A percentile compares a stretch with the other conserved stretches of the same genome.
Conservation (phyloP, 2,797 vertebrate species). For the Naso thynnoides region DNA sequence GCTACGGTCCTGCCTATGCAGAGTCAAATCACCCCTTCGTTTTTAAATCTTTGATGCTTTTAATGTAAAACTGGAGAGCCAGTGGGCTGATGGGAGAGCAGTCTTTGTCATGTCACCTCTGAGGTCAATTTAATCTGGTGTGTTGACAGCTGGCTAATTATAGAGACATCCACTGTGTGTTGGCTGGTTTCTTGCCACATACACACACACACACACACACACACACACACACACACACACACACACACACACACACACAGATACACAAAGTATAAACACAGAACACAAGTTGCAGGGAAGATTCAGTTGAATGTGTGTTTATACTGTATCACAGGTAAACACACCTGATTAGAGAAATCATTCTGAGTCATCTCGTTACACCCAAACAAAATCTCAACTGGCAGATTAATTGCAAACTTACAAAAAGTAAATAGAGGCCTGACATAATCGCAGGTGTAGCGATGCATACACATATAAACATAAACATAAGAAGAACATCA, state of each 20-base stretch:
- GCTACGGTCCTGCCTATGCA: conserved; percentile 14
- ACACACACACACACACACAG: too few species aligned
- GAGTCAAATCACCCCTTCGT: conserved; percentile 9
- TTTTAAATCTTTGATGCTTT: conserved; percentile 44
- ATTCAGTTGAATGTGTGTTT: conserved; percentile 36
- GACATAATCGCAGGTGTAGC: neutral
- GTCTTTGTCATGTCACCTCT: conserved; percentile 49
- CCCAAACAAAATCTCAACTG: conserved; percentile 27
- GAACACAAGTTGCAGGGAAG: conserved; percentile 11
- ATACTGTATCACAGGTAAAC: conserved; percentile 48
- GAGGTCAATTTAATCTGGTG: conserved; percentile 49
- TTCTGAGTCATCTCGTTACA: conserved; percentile 31
- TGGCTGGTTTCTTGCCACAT: conserved; percentile 37
- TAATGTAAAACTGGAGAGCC: conserved; percentile 47
- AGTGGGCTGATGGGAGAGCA: neutral
- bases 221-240: neutral
- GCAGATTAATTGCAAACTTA: conserved; percentile 38
- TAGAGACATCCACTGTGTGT: conserved; percentile 23
- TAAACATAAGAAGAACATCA: neutral
- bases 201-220: conserved; percentile 15
- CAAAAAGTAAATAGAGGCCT: conserved; percentile 32
- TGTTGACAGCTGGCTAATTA: conserved; percentile 70
- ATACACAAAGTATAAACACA: conserved; percentile 4
- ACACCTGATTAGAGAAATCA: conserved; percentile 52
- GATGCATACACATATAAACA: neutral